Percentiles rank a stretch among this genome's conserved stretches.
phyloP scores from a whole-genome alignment of 2,113 vertebrate species.

The Aptenodytes forsteri region DNA sequence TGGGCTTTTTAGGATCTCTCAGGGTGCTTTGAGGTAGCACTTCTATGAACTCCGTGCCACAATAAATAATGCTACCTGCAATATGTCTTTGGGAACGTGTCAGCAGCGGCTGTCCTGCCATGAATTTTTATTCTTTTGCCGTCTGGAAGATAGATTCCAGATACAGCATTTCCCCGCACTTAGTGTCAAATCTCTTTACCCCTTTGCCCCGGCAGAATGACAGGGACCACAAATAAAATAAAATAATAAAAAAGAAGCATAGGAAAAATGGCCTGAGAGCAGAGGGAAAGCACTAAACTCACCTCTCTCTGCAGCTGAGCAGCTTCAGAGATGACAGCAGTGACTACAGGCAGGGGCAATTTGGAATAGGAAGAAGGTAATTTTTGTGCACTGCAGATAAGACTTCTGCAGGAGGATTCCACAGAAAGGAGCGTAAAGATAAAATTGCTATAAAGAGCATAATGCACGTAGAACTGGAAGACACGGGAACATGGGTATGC shows the following conservation, averaged over 20 bases:
- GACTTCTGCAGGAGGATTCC: neutral
- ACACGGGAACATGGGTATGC: neutral
- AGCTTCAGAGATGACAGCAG: neutral
- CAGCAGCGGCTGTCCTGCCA: slow-evolving; percentile 80
- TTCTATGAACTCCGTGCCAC: slow-evolving; percentile 84
- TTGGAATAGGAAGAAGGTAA: neutral
- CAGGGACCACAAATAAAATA: slow-evolving; percentile 84
- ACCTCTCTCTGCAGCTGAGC: neutral
- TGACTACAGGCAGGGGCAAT: neutral
- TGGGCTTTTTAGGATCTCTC: slow-evolving; percentile 88
- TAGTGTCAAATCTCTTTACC: slow-evolving; percentile 85
- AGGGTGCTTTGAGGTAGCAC: slow-evolving; percentile 83
- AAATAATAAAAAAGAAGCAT: slow-evolving; percentile 67
- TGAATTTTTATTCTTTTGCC: slow-evolving; percentile 86
- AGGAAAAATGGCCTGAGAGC: slow-evolving; percentile 72
- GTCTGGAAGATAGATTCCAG: slow-evolving; percentile 85
- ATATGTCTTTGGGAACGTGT: slow-evolving; percentile 84
- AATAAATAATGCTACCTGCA: slow-evolving; percentile 86
- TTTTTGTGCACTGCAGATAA: neutral
- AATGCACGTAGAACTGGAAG: neutral
- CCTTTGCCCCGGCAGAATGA: slow-evolving; percentile 80
- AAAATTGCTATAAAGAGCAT: neutral
- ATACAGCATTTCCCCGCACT: slow-evolving; percentile 80
- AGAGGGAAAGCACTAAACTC: slow-evolving; percentile 40
- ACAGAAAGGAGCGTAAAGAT: neutral